Evolutionary conservation across 2,113 vertebrate species (phyloP).

Genomic region (Martes martes): DNA sequence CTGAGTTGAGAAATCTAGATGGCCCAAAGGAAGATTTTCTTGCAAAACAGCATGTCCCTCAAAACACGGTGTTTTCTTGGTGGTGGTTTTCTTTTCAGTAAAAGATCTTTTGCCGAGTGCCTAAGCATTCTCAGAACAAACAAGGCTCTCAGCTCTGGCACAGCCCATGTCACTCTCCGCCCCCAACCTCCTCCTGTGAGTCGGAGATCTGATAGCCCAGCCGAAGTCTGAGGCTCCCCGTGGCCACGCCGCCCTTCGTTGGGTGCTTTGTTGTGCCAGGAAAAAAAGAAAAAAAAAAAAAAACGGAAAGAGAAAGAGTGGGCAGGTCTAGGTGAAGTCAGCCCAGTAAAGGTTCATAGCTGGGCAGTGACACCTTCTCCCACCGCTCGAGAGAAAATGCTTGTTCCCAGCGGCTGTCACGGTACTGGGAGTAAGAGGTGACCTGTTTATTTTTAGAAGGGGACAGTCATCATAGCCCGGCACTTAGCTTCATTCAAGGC

Average conservation of each 20-base stretch:
- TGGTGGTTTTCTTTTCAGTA: background rate
- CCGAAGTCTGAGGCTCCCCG: background rate
- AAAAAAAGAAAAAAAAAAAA: background rate
- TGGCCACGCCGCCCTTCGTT: background rate
- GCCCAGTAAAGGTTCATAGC: constrained; percentile 69
- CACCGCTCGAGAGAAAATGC: constrained; percentile 72
- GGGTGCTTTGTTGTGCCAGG: constrained; percentile 29
- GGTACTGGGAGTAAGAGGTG: constrained; percentile 86
- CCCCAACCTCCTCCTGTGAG: background rate
- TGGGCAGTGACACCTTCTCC: constrained; percentile 73
- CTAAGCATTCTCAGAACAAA: background rate
- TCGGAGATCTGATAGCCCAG: background rate
- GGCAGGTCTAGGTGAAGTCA: constrained; percentile 61
- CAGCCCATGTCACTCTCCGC: background rate
- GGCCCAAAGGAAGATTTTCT: background rate
- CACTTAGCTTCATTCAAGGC: constrained; percentile 87
- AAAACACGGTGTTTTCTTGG: background rate
- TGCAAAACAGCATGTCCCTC: background rate
- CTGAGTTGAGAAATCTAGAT: background rate
- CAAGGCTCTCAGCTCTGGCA: background rate
- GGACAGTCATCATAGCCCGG: constrained; percentile 85
- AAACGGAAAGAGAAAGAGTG: background rate
- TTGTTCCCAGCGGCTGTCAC: constrained; percentile 78
- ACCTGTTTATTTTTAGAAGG: constrained; percentile 92
- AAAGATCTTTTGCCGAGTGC: background rate